These are phyloP conservation scores for Agonum fuliginosum DNA, from an alignment of 2,888 invertebrate genomes.

Conservation along the genomic window DNA sequence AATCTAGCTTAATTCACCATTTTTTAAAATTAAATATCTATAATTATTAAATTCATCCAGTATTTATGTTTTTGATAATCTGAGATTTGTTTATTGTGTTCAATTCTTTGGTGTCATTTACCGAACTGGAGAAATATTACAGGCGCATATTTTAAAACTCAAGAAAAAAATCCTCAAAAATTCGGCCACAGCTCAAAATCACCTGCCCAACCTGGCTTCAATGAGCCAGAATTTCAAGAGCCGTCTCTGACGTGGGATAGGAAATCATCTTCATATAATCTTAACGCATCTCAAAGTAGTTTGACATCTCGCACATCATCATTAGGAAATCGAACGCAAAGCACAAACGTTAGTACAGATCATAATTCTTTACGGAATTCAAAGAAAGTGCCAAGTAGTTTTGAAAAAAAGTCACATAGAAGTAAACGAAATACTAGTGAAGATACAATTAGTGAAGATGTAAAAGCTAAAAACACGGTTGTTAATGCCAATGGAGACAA, in stretches of 20 bases:
- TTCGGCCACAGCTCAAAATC: constrained; percentile 69
- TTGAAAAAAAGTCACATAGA: constrained; percentile 37
- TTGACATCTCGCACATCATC: constrained; percentile 69
- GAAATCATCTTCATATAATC: constrained; percentile 67
- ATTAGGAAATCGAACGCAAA: constrained; percentile 71
- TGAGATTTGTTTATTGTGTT: neutral
- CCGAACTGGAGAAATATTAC: constrained; percentile 41
- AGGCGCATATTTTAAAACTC: constrained; percentile 69
- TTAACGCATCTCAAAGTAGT: constrained; percentile 71
- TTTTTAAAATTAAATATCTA: too few species aligned
- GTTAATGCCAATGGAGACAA: constrained; percentile 69
- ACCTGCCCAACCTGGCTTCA: constrained; percentile 67
- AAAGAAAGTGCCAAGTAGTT: constrained; percentile 62
- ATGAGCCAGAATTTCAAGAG: constrained; percentile 65
- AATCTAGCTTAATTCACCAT: too few species aligned
- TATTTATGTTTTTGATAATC: neutral
- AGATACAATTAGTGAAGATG: constrained; percentile 44
- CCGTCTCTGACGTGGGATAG: constrained; percentile 65
- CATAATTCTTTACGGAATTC: constrained; percentile 63
- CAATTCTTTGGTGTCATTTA: constrained; percentile 35
- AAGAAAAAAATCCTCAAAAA: constrained; percentile 63
- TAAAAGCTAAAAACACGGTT: constrained; percentile 67
- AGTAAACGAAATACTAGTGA: constrained; percentile 46
- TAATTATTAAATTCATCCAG: neutral
- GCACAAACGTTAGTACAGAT: constrained; percentile 71